Base-by-base conservation (phyloP, 2,797 vertebrate genomes). In the Rhadinocentrus ornatus region DNA sequence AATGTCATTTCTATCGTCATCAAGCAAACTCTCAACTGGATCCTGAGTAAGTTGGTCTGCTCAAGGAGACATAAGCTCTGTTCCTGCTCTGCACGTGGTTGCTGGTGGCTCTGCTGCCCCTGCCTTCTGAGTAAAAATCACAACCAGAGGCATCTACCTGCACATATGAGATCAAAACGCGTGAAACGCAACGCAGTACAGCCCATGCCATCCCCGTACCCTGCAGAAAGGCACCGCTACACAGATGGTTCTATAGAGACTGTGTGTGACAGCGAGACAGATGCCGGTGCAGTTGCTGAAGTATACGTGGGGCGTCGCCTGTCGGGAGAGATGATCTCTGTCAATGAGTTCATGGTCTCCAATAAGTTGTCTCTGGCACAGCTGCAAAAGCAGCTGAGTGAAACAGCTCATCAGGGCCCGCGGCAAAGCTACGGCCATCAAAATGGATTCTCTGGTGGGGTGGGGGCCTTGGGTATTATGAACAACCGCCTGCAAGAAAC, bases 1-100 rank as follows among this genome's bases (percentile, higher is more conserved):
- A 95, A 95, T 24, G 94, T 95, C 10, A 94, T 95, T 74, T 95
- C 95, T 54, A 95, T 95, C 22, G 46, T 95, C 78, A 95, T 95
- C 81, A 95, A 95, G 85, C 94, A 95, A 87, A 94, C 94, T 22
- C 94, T 95, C 10, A 95, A 94, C 85, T 95, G 94, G 95, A 94
- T 96, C 67, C 88, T 96, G 68, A 78, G 82, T 20, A 94, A 92
- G 69, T 50, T 95, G 81, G 92, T 90, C 26, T 93, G 91, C 67
- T 85, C 81, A 1, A 71, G 79, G 27, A 37, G 66, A 31, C 80
- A 66, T 39, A 86, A 78, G 70, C 66, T 62, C n/a, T 93, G 93
- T 66, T 91, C 89, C 26, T 90, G 91, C 74, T 89, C 85, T 7
- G 55, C 61, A 3, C 58, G 32, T 3, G 67, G 86, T 48, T 85